These are phyloP conservation scores for Chrysopa pallens DNA, from an alignment of 1,140 invertebrate species.

Conservation along the genomic window DNA sequence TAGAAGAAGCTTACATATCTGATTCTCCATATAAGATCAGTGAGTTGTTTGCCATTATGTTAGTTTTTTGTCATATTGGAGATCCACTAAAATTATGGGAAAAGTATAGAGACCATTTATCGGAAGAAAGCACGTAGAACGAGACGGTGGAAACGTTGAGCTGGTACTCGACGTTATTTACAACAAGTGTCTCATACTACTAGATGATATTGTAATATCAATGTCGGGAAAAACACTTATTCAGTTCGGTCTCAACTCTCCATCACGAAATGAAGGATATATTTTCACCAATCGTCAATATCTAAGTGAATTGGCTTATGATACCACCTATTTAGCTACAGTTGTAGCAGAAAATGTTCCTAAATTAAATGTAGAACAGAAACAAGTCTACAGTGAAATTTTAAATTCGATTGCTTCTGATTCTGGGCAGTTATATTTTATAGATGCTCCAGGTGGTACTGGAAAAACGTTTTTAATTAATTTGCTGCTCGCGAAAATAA, in stretches of 20 bases:
- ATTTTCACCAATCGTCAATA: slow-evolving; percentile 12
- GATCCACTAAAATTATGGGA: slow-evolving; percentile 10
- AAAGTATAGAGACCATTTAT: slow-evolving; percentile 16
- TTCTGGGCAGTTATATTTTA: slow-evolving; percentile 17
- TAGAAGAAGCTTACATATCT: slow-evolving; percentile 19
- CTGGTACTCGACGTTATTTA: slow-evolving; percentile 16
- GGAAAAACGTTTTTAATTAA: slow-evolving; percentile 19
- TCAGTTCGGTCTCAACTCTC: slow-evolving; percentile 11
- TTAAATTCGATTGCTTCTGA: slow-evolving; percentile 17
- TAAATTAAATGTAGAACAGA: slow-evolving; percentile 19
- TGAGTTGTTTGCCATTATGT: too few relatives aligned
- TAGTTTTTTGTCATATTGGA: slow-evolving; percentile 19
- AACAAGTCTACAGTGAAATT: slow-evolving; percentile 16
- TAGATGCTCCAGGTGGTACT: slow-evolving; percentile 17
- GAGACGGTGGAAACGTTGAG: slow-evolving; percentile 4
- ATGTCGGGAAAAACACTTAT: slow-evolving; percentile 10
- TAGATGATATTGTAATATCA: slow-evolving; percentile 17
- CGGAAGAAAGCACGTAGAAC: slow-evolving; percentile 15
- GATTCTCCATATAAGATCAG: too few relatives aligned
- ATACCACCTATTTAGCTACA: slow-evolving; percentile 11
- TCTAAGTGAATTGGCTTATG: slow-evolving; percentile 17
- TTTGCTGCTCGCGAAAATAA: slow-evolving; percentile 11
- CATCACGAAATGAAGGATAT: slow-evolving; percentile 1
- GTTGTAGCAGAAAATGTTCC: slow-evolving; percentile 17
- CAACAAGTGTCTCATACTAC: slow-evolving; percentile 19